phyloP scores from a whole-genome alignment of 2,888 invertebrate species.

The Pterostichus madidus region DNA sequence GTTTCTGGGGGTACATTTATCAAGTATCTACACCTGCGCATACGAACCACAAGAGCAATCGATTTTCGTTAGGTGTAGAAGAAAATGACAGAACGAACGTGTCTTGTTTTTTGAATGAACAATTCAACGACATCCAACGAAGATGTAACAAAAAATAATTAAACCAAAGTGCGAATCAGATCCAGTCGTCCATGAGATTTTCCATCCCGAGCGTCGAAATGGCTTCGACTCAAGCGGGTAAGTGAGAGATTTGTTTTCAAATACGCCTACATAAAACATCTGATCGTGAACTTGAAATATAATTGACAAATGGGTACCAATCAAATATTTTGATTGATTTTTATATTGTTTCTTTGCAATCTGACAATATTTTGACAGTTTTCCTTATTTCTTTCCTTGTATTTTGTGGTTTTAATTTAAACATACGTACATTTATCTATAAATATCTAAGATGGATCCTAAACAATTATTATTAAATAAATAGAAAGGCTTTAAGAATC shows the following conservation, averaged over 20 bases:
- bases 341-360: background rate
- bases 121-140: conserved; percentile 31
- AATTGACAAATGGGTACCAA: conserved; percentile 49
- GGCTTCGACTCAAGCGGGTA: conserved; percentile 48
- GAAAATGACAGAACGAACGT: conserved; percentile 52
- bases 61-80: conserved; percentile 46
- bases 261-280: conserved; percentile 56
- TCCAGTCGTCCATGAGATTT: background rate
- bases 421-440: background rate
- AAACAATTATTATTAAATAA: too few species aligned
- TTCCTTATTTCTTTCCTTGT: background rate
- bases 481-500: too few species aligned
- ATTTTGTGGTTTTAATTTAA: conserved; percentile 4
- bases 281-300: conserved; percentile 62
- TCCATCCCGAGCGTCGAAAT: conserved; percentile 23
- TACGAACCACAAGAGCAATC: conserved; percentile 20
- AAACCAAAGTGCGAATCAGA: conserved; percentile 19
- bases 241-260: conserved; percentile 44
- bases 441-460: background rate
- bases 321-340: conserved; percentile 20
- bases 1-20: conserved; percentile 49
- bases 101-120: conserved; percentile 44
- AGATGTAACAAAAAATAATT: conserved; percentile 46
- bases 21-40: conserved; percentile 46
- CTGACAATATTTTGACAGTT: background rate